Conservation (phyloP, 2,888 invertebrate species). For the Sclerodermus sp. region DNA sequence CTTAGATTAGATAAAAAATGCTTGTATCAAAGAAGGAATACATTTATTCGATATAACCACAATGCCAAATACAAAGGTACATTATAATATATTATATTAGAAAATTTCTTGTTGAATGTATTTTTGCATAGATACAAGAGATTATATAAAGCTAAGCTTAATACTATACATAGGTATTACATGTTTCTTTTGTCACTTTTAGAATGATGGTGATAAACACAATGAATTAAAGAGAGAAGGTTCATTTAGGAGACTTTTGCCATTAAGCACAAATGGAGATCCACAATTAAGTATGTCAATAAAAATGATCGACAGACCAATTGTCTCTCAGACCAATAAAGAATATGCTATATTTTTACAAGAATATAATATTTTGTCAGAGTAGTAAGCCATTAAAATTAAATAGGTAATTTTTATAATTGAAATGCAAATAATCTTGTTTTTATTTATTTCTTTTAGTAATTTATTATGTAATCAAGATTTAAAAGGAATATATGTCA, state of each 20-base stretch:
- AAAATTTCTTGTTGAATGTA: no score
- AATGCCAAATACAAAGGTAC: no score
- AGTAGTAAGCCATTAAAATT: conserved; percentile 73
- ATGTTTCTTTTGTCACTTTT: no score
- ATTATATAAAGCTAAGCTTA: no score
- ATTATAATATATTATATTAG: no score
- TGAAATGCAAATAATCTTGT: no score
- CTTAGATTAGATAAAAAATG: no score
- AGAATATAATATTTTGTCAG: conserved; percentile 88
- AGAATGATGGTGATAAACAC: conserved; percentile 46
- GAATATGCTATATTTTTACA: conserved; percentile 77
- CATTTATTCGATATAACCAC: no score
- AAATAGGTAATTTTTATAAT: conserved; percentile 21
- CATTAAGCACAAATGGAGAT: conserved; percentile 57
- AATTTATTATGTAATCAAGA: conserved; percentile 84
- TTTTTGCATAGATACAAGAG: no score
- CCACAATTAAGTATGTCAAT: conserved; percentile 65
- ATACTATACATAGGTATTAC: no score
- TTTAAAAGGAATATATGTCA: conserved; percentile 86
- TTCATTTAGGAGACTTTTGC: conserved; percentile 63
- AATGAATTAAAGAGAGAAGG: conserved; percentile 61
- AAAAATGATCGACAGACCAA: conserved; percentile 61
- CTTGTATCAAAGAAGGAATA: no score
- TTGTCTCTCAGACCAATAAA: conserved; percentile 62
- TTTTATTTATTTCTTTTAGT: conserved; percentile 59